These are phyloP conservation scores for Hippocampus zosterae DNA, from an alignment of 2,113 vertebrate species.

Conservation along the genomic window DNA sequence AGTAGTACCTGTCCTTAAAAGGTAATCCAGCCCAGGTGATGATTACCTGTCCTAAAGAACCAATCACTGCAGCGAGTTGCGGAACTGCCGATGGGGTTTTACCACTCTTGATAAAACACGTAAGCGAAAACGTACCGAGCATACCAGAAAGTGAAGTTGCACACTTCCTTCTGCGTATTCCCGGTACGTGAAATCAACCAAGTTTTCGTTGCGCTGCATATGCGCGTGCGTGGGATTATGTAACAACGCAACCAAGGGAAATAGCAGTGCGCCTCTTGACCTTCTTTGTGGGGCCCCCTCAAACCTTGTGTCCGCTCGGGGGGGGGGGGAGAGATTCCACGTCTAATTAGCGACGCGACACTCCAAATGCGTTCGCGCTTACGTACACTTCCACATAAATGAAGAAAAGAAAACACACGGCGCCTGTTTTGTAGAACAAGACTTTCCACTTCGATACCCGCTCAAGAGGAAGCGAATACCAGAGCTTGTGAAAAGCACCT, in stretches of 20 bases:
- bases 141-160: neutral
- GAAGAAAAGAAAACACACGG: neutral
- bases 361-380: neutral
- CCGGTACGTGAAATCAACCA: conserved; percentile 2
- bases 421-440: conserved; percentile 5
- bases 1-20: conserved; percentile 39
- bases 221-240: conserved; percentile 34
- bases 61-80: conserved; percentile 33
- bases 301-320: conserved; percentile 8
- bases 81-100: conserved; percentile 12
- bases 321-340: conserved; percentile 57
- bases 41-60: conserved; percentile 41
- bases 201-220: conserved; percentile 4
- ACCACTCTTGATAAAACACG: conserved; percentile 1
- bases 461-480: conserved; percentile 25
- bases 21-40: conserved; percentile 31
- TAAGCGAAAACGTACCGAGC: neutral
- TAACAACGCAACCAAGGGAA: conserved; percentile 30
- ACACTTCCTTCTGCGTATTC: conserved; percentile 6
- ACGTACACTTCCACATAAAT: neutral
- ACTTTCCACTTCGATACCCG: conserved; percentile 8
- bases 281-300: conserved; percentile 42
- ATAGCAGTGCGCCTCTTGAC: conserved; percentile 36
- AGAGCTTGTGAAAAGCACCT: conserved; percentile 16
- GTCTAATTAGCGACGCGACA: conserved; percentile 2